Conservation (phyloP, 1,140 invertebrate species). For the Hycleus cichorii region DNA sequence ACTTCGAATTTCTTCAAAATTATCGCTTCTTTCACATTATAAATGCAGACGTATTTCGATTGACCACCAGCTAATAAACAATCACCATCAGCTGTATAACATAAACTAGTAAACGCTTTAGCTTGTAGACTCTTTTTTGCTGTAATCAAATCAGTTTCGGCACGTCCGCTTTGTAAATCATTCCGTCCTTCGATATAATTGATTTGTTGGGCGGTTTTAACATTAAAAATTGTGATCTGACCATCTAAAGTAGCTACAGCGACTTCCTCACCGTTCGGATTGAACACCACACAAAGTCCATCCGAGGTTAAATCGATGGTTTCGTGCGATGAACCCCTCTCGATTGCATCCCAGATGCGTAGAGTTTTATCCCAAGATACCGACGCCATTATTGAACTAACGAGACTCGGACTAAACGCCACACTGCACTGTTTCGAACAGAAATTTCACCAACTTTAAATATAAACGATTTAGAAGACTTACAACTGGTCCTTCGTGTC, state of each 20-base stretch:
- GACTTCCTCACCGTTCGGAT: constrained; percentile 84
- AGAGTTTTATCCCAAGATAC: constrained; percentile 93
- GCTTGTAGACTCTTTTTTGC: constrained; percentile 75
- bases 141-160: constrained; percentile 79
- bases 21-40: constrained; percentile 68
- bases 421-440: constrained; percentile 41
- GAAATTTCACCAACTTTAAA: neutral
- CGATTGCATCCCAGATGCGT: constrained; percentile 84
- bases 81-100: constrained; percentile 87
- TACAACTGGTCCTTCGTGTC: constrained; percentile 87
- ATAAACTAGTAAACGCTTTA: constrained; percentile 82
- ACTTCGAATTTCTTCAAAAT: constrained; percentile 89
- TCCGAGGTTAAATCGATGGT: constrained; percentile 72
- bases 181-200: constrained; percentile 78
- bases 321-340: constrained; percentile 75
- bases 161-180: constrained; percentile 78
- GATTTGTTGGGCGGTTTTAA: constrained; percentile 61
- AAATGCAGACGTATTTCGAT: constrained; percentile 92
- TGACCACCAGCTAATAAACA: constrained; percentile 84
- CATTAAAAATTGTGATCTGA: constrained; percentile 79
- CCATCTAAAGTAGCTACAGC: constrained; percentile 87
- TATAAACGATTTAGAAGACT: constrained; percentile 32
- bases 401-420: constrained; percentile 66
- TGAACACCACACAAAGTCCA: constrained; percentile 75
- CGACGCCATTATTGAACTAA: constrained; percentile 71